These are phyloP conservation scores for Lucifuga dentata DNA, from an alignment of 2,113 vertebrate genomes.

Conservation along the genomic window DNA sequence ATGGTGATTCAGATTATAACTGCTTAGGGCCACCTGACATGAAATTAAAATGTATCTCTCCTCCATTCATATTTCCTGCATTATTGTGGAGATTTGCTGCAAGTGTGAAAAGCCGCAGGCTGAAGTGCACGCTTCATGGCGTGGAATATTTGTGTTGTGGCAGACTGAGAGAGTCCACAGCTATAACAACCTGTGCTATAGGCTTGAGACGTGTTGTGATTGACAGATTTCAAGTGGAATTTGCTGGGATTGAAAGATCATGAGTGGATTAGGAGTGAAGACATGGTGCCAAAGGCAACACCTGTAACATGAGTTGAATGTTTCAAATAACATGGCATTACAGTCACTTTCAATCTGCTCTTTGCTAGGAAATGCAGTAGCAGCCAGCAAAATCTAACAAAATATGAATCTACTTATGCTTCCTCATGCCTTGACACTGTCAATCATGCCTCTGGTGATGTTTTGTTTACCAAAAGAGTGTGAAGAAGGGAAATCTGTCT, in stretches of 20 bases:
- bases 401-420: background rate
- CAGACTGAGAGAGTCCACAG: background rate
- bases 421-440: constrained; percentile 9
- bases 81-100: constrained; percentile 29
- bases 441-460: constrained; percentile 16
- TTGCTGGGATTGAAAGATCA: constrained; percentile 40
- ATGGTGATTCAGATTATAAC: constrained; percentile 36
- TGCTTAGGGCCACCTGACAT: constrained; percentile 34
- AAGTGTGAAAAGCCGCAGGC: constrained; percentile 40
- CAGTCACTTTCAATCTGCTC: constrained; percentile 34
- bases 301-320: constrained; percentile 59
- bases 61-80: constrained; percentile 11
- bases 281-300: constrained; percentile 66
- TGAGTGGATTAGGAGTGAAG: constrained; percentile 45
- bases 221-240: constrained; percentile 65
- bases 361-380: constrained; percentile 8
- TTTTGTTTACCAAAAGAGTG: constrained; percentile 53
- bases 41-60: constrained; percentile 44
- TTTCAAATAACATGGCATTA: constrained; percentile 41
- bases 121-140: constrained; percentile 47
- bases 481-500: constrained; percentile 45
- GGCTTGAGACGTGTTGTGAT: constrained; percentile 26
- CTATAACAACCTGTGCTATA: constrained; percentile 8
- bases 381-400: constrained; percentile 4
- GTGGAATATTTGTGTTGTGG: constrained; percentile 40